Conservation (phyloP, 1,140 invertebrate species). For the Rhopalosiphum padi region DNA sequence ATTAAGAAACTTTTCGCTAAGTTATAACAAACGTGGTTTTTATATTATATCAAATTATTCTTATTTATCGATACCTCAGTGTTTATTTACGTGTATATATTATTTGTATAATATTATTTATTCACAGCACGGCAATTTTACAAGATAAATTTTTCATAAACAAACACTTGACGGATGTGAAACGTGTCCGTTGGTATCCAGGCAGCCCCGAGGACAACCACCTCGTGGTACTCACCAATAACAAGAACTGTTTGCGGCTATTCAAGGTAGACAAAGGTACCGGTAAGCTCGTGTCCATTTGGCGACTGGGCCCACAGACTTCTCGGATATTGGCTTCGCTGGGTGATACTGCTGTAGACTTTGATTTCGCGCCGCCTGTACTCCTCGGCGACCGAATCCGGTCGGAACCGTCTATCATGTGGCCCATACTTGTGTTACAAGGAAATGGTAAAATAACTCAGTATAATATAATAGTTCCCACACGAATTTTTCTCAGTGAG, state of each 20-base stretch:
- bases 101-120: neutral
- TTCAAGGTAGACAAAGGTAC: slow-evolving; percentile 56
- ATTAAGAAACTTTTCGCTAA: no score
- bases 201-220: slow-evolving; percentile 78
- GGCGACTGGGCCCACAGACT: slow-evolving; percentile 69
- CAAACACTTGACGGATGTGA: slow-evolving; percentile 62
- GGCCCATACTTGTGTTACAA: slow-evolving; percentile 80
- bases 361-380: slow-evolving; percentile 77
- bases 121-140: slow-evolving; percentile 64
- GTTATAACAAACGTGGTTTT: no score
- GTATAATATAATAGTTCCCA: neutral
- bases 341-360: slow-evolving; percentile 83
- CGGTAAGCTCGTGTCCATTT: slow-evolving; percentile 65
- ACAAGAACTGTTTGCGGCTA: slow-evolving; percentile 72
- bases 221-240: slow-evolving; percentile 79
- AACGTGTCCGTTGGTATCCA: slow-evolving; percentile 82
- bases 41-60: neutral
- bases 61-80: neutral
- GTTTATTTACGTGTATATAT: no score
- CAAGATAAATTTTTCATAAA: slow-evolving; percentile 70
- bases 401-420: slow-evolving; percentile 64
- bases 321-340: slow-evolving; percentile 69
- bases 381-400: slow-evolving; percentile 27
- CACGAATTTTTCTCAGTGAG: no score
- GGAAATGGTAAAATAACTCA: slow-evolving; percentile 75